Evolutionary conservation across 2,113 vertebrate genomes (phyloP), one percentile per base, ranked within the genome.

Genomic region (Lanius ludovicianus): DNA sequence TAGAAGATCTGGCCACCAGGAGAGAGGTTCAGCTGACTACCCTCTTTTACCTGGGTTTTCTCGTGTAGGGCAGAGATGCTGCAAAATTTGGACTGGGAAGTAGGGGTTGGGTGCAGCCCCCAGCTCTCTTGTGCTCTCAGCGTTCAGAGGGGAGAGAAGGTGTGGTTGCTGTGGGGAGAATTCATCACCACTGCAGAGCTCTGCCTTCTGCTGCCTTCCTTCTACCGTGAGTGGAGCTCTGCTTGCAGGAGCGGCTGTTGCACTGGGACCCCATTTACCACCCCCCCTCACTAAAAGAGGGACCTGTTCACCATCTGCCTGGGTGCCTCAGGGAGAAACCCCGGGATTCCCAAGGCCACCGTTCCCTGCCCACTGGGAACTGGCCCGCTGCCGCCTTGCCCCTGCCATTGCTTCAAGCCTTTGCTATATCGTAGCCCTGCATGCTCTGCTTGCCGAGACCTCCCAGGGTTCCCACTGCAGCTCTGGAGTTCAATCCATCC

Each of bases 361-460:
- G 12, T 19, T 55, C 52, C 30, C 52, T 31, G 17, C 28, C 52
- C 52, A 0, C 28, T 30, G 28, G 52, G 52, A 53, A 17, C 28
- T 1, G 4, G 52, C 28, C 52, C 4, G 5, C 10, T 0, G 17
- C 28, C 3, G 10, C 28, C 17, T 28, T 11, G 30, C 17, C 28
- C 52, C 52, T 31, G 28, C 7, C 2, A 3, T 28, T 13, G 52
- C 30, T 55, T 6, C 1, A 18, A 21, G 53, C 53, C 19, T 33
- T 33, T 5, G 31, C 53, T 33, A 2, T 31, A 4, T 19, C 9
- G 19, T 2, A 56, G 31, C 19, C 0, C 19, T 5, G 2, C 53
- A 13, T 7, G 1, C 31, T 31, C 53, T 28, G 19, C 31, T 31
- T 33, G 31, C 53, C 5, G 5, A 56, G 31, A 21, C 5, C 2